Base-by-base conservation (phyloP, 2,888 invertebrate species). In the Leptinotarsa rubiginosa region DNA sequence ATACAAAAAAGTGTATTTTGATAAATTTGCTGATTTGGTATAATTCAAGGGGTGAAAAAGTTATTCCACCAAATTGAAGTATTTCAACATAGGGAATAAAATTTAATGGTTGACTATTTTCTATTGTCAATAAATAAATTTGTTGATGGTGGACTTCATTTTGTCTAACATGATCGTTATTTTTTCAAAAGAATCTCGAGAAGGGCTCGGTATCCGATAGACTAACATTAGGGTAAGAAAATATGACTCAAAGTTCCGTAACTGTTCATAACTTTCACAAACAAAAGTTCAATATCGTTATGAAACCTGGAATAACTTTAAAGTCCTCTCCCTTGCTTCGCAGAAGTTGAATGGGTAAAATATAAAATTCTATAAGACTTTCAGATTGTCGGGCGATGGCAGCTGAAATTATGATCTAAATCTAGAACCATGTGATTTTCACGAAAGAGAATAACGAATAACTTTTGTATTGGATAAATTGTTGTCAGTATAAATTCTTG, bases 331-430 rank as follows among this genome's bases (percentile, higher is more conserved):
- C 16, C n/a, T 65, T 65, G 18, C 12, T 64, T 62, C 56, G 31
- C 22, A 15, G 52, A 20, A 50, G 49, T 50, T 50, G 70, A 70
- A 70, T 50, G 50, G 41, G 52, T n/a, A 20, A 65, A 65, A 70
- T 65, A 65, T 64, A 64, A 70, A 50, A 65, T 52, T 64, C 67
- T 25, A 18, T 56, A 62, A 62, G 50, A 66, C 25, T 67, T 62
- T 72, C n/a, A 67, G 47, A 72, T 49, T 59, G 67, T 47, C 4
- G 7, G 31, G n/a, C 62, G 15, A 64, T 31, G 31, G 10, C 16
- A 59, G 16, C 3, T 12, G 64, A 64, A 73, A 69, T 69, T 69
- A 67, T 72, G 67, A 67, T 72, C 62, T 31, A 59, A 62, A 67
- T 72, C 59, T 41, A 62, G 22, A 20, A 22, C 20, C 22, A 20